phyloP scores from a whole-genome alignment of 2,888 invertebrate genomes.

The Chalcosyrphus nemorum region DNA sequence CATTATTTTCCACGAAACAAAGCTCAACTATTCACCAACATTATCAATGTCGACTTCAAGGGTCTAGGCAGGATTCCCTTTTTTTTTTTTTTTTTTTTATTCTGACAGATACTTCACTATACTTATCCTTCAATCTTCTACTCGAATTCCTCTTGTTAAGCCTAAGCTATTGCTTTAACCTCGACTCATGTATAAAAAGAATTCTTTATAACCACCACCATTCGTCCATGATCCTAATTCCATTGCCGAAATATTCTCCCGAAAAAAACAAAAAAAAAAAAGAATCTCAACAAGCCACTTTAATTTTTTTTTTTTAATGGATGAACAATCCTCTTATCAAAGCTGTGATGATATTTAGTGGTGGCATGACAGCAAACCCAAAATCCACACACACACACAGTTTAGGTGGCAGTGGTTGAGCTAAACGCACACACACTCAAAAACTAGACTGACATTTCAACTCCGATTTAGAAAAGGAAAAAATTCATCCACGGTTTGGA shows the following conservation, averaged over 20 bases:
- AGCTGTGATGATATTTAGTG: conserved; percentile 67
- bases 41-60: neutral
- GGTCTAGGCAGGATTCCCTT: neutral
- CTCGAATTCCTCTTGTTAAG: neutral
- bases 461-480: conserved; percentile 21
- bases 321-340: conserved; percentile 68
- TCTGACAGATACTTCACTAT: neutral
- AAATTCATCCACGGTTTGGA: conserved; percentile 23
- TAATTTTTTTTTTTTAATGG: conserved; percentile 31
- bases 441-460: conserved; percentile 43
- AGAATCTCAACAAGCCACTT: conserved; percentile 49
- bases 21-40: neutral
- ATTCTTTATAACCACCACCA: conserved; percentile 45
- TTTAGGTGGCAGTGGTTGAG: conserved; percentile 10
- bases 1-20: neutral
- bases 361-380: conserved; percentile 59
- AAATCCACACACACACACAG: conserved; percentile 43
- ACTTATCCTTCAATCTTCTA: neutral
- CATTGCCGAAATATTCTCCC: conserved; percentile 39
- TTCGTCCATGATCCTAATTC: conserved; percentile 53
- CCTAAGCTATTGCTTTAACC: conserved; percentile 41
- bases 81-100: neutral
- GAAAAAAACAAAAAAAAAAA: neutral
- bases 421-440: conserved; percentile 8
- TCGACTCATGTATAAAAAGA: conserved; percentile 42